These are phyloP conservation scores for Noctua janthina DNA, from an alignment of 2,888 invertebrate species.

Conservation along the genomic window DNA sequence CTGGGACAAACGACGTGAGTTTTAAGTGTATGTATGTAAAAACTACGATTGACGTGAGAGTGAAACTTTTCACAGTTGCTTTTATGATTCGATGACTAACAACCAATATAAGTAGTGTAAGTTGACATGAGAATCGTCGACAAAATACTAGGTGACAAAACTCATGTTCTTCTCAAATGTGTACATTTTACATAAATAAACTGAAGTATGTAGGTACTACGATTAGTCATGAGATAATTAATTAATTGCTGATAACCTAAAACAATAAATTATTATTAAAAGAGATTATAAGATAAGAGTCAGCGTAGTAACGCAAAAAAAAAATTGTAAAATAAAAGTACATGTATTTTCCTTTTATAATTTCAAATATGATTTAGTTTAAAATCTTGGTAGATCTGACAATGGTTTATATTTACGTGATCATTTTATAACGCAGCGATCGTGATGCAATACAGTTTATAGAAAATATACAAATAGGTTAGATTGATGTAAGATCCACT, in stretches of 20 bases:
- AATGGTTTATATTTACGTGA: not conserved
- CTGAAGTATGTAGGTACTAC: not conserved
- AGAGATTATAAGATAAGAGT: constrained; percentile 2
- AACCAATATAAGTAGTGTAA: too few species aligned
- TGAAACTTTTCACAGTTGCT: not conserved
- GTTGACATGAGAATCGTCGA: not conserved
- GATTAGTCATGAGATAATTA: not conserved
- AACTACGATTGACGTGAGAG: not conserved
- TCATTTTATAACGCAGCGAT: not conserved
- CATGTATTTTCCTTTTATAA: not conserved
- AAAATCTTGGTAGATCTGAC: not conserved
- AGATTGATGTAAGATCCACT: too few species aligned
- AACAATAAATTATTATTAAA: constrained; percentile 17
- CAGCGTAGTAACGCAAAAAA: not conserved
- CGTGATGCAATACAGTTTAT: not conserved
- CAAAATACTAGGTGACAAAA: not conserved
- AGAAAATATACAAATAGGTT: too few species aligned
- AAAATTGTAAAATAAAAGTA: not conserved
- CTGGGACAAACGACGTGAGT: not conserved
- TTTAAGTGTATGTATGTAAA: not conserved
- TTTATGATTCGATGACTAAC: not conserved
- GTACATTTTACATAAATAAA: not conserved
- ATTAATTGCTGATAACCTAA: constrained; percentile 5
- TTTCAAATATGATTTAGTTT: not conserved
- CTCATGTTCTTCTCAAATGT: not conserved